Percentiles rank a stretch among this genome's conserved stretches.
These are phyloP conservation scores for Drosophila vallismaia DNA, from an alignment of 2,888 invertebrate genomes.

Conservation along the genomic window DNA sequence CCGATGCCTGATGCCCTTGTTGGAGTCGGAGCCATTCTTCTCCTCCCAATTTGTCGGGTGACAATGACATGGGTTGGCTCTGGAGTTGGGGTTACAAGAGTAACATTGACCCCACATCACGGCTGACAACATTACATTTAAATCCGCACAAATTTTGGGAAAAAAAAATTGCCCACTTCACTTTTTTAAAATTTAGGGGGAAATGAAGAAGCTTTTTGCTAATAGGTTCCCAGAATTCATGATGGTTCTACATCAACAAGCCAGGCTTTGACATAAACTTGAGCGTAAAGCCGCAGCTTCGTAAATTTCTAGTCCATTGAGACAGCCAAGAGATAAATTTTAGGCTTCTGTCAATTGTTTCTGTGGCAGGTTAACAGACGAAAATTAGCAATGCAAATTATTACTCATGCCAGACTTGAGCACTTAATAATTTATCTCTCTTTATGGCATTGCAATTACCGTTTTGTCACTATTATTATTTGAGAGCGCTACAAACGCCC, in stretches of 20 bases:
- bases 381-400: slow-evolving; percentile 50
- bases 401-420: slow-evolving; percentile 42
- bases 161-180: slow-evolving; percentile 10
- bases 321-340: slow-evolving; percentile 4
- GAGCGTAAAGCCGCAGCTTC: not conserved
- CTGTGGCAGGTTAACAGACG: slow-evolving; percentile 26
- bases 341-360: slow-evolving; percentile 37
- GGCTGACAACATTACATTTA: slow-evolving; percentile 20
- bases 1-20: slow-evolving; percentile 38
- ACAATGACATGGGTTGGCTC: slow-evolving; percentile 55
- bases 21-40: slow-evolving; percentile 23
- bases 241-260: not conserved
- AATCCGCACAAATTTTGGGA: slow-evolving; percentile 33
- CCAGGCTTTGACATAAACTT: not conserved
- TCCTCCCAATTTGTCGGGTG: slow-evolving; percentile 25
- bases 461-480: slow-evolving; percentile 46
- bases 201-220: slow-evolving; percentile 6
- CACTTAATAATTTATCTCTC: slow-evolving; percentile 52
- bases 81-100: slow-evolving; percentile 7
- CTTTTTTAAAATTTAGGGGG: not conserved
- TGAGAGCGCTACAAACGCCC: slow-evolving; percentile 48
- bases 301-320: not conserved
- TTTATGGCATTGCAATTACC: slow-evolving; percentile 54
- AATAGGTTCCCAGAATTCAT: slow-evolving; percentile 26
- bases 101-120: slow-evolving; percentile 24